These are phyloP conservation scores for Brachymystax lenok DNA, from an alignment of 2,797 vertebrate species.

Conservation along the genomic window DNA sequence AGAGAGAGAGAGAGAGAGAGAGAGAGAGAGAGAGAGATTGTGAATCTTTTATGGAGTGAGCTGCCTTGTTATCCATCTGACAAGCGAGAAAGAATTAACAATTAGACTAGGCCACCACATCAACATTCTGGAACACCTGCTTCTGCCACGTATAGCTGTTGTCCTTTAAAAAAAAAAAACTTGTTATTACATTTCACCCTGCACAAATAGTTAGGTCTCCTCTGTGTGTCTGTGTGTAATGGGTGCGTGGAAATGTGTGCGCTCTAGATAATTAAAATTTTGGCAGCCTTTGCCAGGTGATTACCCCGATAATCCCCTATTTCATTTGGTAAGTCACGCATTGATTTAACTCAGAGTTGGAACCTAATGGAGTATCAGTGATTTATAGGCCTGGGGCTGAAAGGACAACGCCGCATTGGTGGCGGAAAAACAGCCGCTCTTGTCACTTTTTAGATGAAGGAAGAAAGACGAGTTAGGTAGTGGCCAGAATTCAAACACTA, in stretches of 20 bases:
- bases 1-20: slow-evolving; percentile 20
- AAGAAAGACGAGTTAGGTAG: slow-evolving; percentile 57
- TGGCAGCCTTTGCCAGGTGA: slow-evolving; percentile 78
- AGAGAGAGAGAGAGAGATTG: not conserved
- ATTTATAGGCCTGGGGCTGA: slow-evolving; percentile 73
- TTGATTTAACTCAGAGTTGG: slow-evolving; percentile 76
- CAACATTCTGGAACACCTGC: slow-evolving; percentile 44
- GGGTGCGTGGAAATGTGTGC: slow-evolving; percentile 33
- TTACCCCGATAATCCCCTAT: slow-evolving; percentile 80
- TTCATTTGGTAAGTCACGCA: slow-evolving; percentile 82
- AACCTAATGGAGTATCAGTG: slow-evolving; percentile 79
- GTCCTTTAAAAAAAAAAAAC: slow-evolving; percentile 66
- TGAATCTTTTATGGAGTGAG: not conserved
- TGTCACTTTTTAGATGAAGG: slow-evolving; percentile 25
- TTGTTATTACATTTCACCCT: slow-evolving; percentile 58
- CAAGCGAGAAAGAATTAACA: slow-evolving; percentile 26
- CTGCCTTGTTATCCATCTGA: slow-evolving; percentile 23
- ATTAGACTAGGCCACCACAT: slow-evolving; percentile 33
- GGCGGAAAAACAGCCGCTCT: slow-evolving; percentile 70
- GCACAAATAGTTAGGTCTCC: slow-evolving; percentile 72
- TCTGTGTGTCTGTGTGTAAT: slow-evolving; percentile 44
- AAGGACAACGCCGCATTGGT: slow-evolving; percentile 68
- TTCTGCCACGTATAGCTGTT: slow-evolving; percentile 22
- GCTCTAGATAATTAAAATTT: slow-evolving; percentile 79
- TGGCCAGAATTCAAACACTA: slow-evolving; percentile 56